Base-by-base conservation (phyloP, 1,140 invertebrate species). In the Bathynomus jamesi region DNA sequence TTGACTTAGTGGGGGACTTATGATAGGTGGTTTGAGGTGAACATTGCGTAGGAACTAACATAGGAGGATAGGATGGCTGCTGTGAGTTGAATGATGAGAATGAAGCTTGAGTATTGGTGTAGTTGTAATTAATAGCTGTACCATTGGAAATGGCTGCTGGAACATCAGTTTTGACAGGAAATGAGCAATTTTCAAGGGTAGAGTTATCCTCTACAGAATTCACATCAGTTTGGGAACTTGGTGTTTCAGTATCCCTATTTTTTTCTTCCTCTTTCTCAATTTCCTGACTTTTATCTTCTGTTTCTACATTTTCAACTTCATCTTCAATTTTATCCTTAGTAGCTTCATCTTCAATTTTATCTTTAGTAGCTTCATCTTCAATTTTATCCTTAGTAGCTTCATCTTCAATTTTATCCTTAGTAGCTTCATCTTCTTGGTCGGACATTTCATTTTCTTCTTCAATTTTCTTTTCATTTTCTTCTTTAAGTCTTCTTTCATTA, bases 401-500 rank as follows among this genome's bases (percentile, higher is more conserved):
- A 5, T 68, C 66, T 25, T 25, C 24, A 3, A 60, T 28, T 53
- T 68, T 17, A 64, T 24, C 28, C 32, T 67, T n/a, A 17, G 46
- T 17, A 46, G 66, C n/a, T 28, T 67, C 28, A 46, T 13, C 0
- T 21, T 31, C 27, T 61, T 17, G 11, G 24, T 31, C n/a, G 8
- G 66, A 13, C 69, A 69, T 62, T 64, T 66, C 63, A 30, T 65
- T 67, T 72, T 66, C 68, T 24, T 69, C 30, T 46, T 66, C 62
- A 40, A 68, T 31, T 70, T 29, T 71, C 65, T 68, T 67, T 65
- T 76, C 64, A 29, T 68, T 61, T 40, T 73, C 65, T n/a, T 69
- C 69, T 32, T 70, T 29, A 30, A 24, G 13, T 28, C 61, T 28
- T 72, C 70, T 63, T 65, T 66, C 31, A 46, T 72, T 29, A 28